Base-by-base conservation (phyloP, 2,113 vertebrate genomes). In the Megaceryle maxima region DNA sequence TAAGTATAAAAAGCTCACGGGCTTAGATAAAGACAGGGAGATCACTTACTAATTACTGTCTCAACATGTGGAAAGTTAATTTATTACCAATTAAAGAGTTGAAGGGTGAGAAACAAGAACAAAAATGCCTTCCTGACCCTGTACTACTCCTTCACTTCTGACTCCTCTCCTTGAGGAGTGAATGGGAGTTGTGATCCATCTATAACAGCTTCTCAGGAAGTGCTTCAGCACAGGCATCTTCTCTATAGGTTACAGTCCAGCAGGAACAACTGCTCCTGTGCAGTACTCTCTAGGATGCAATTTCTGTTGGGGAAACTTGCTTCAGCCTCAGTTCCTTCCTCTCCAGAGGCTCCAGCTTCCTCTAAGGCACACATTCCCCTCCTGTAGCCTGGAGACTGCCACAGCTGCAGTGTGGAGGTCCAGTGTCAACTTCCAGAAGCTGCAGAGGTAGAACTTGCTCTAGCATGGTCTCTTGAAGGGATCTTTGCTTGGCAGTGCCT, bases 401-500 rank as follows among this genome's bases (percentile, higher is more conserved):
- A 10, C 7, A 11, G 18, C 55, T 63, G 25, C 17, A 24, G 13
- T 0, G 8, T 5, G 8, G 41, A 50, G 12, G 35, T 63, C 26
- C 33, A 64, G 18, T 7, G 24, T 11, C 1, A 18, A 37, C 37
- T 37, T 35, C 12, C 18, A 2, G 5, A 5, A n/a, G 26, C 57
- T 1, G 1, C 18, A 24, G 16, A 18, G 16, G 13, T 5, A 31
- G 17, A 62, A 2, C 16, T 17, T 53, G 8, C 21, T 56, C 41
- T 14, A 41, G 33, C 0, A 0, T 21, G 26, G 15, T 57, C 5
- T 66, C 35, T 44, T 9, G 7, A 33, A 25, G 19, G 7, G 31
- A 7, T 43, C 6, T 17, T 3, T 68, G 16, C 31, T 33, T 2
- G 1, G 8, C 1, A 6, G 33, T 37, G 13, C 21, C 24, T 26